Conservation (phyloP, 2,113 vertebrate species). For the Corythoichthys intestinalis region DNA sequence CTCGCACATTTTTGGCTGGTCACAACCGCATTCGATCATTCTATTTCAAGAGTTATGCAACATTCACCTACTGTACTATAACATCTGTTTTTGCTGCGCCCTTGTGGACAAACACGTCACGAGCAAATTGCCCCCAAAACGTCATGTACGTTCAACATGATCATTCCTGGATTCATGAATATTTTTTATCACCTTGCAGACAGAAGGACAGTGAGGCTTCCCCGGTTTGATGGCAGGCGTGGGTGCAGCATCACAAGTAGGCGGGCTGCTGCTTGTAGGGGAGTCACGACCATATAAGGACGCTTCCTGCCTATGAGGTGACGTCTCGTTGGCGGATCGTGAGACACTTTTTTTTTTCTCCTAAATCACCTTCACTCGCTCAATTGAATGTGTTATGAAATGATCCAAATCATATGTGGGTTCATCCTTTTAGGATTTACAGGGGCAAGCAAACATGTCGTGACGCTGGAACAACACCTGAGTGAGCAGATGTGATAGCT, state of each 20-base stretch:
- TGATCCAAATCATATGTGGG: background rate
- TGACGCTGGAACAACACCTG: background rate
- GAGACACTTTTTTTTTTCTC: background rate
- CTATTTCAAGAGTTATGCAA: background rate
- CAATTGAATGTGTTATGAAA: background rate
- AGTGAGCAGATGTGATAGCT: background rate
- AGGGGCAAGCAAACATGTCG: background rate
- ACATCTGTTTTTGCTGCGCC: background rate
- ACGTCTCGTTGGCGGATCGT: background rate
- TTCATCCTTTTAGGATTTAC: background rate
- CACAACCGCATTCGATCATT: background rate
- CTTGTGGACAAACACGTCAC: background rate
- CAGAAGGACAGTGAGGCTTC: constrained; percentile 38
- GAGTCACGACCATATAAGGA: constrained; percentile 62
- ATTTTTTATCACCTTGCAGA: background rate
- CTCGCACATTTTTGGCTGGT: background rate
- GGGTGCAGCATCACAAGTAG: constrained; percentile 33
- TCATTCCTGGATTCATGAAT: background rate
- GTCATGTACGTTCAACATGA: background rate
- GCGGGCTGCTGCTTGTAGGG: constrained; percentile 25
- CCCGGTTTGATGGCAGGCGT: constrained; percentile 41
- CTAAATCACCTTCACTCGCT: background rate
- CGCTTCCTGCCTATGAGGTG: constrained; percentile 44
- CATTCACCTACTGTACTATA: background rate
- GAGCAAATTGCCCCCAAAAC: background rate